These are phyloP conservation scores for Mythimna albipuncta DNA, from an alignment of 2,888 invertebrate species.

Conservation along the genomic window DNA sequence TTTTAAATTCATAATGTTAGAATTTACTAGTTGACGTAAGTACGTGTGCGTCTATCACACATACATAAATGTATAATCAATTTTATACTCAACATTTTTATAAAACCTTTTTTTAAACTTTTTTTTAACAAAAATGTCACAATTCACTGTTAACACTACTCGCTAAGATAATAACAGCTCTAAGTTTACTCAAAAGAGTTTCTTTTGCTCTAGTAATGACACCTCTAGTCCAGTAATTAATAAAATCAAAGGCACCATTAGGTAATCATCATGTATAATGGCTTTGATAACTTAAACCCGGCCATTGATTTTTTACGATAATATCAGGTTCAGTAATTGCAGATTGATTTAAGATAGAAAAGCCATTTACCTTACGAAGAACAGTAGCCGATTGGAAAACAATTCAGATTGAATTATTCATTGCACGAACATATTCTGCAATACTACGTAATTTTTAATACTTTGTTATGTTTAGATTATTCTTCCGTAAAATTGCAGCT, in stretches of 20 bases:
- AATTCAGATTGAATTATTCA: constrained; percentile 66
- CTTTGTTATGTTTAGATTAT: constrained; percentile 47
- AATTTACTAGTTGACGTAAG: background rate
- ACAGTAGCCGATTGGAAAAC: constrained; percentile 59
- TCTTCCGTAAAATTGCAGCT: constrained; percentile 64
- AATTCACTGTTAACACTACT: constrained; percentile 3
- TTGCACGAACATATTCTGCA: constrained; percentile 61
- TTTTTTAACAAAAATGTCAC: background rate
- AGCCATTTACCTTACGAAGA: constrained; percentile 43
- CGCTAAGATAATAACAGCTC: constrained; percentile 30
- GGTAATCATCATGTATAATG: constrained; percentile 31
- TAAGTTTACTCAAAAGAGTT: constrained; percentile 33
- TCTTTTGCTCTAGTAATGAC: constrained; percentile 10
- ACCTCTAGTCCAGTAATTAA: constrained; percentile 41
- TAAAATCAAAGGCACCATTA: constrained; percentile 35
- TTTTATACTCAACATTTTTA: too few relatives aligned
- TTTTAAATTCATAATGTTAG: background rate
- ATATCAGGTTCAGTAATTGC: constrained; percentile 23
- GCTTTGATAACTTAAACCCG: constrained; percentile 19
- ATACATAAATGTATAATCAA: background rate
- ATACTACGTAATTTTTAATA: constrained; percentile 56
- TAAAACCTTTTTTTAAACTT: background rate
- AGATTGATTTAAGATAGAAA: constrained; percentile 41
- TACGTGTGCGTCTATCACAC: background rate
- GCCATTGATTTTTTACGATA: constrained; percentile 29